These are phyloP conservation scores for Pangasius djambal DNA, from an alignment of 2,797 vertebrate genomes.

Conservation along the genomic window DNA sequence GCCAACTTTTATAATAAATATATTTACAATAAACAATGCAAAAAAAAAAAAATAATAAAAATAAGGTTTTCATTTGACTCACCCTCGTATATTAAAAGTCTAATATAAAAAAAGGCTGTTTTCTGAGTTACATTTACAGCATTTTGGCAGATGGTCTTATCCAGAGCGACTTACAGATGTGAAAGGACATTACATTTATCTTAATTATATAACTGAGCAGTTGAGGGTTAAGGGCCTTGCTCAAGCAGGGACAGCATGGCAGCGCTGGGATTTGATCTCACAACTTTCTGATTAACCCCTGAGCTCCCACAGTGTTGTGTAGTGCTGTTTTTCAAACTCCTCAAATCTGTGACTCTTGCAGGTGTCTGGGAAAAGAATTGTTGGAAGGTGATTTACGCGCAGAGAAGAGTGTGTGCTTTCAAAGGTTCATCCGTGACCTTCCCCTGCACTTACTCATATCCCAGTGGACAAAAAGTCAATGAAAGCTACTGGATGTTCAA, in stretches of 20 bases:
- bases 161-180: neutral
- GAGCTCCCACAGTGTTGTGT: neutral
- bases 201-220: neutral
- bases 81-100: too few relatives aligned
- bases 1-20: neutral
- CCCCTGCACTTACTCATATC: neutral
- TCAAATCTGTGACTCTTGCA: conserved; percentile 36
- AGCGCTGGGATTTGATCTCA: neutral
- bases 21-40: neutral
- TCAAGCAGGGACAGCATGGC: neutral
- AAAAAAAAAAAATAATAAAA: too few relatives aligned
- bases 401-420: conserved; percentile 53
- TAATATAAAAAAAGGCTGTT: neutral
- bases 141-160: neutral
- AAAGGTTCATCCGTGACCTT: fast-evolving
- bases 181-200: neutral
- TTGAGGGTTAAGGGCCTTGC: neutral
- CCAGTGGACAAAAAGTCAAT: conserved; percentile 17
- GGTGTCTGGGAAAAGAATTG: conserved; percentile 19
- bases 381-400: conserved; percentile 43
- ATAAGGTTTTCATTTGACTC: neutral
- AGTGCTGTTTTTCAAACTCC: neutral
- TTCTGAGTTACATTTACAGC: neutral
- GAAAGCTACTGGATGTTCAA: conserved; percentile 22
- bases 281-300: neutral